A percentile compares a stretch with the other conserved stretches of the same genome.
Evolutionary conservation across 2,888 invertebrate species (phyloP).

Genomic region (Rhingia campestris): DNA sequence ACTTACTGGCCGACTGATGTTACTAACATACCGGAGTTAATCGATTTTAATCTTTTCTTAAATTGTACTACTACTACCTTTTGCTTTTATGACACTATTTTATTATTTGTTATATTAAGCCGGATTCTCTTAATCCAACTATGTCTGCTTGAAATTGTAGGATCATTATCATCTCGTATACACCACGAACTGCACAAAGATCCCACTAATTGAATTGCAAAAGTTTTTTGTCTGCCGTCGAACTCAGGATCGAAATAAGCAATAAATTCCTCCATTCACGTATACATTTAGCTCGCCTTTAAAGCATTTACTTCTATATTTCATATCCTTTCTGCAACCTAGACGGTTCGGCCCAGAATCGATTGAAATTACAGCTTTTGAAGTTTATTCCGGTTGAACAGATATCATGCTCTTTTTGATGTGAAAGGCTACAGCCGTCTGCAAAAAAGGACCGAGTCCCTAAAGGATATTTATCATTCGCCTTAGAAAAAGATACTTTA

Average conservation of each 20-base stretch:
- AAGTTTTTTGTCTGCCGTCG: conserved; percentile 33
- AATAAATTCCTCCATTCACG: conserved; percentile 14
- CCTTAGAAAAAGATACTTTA: conserved; percentile 16
- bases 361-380: conserved; percentile 54
- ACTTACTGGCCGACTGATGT: too few species aligned
- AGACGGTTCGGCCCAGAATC: conserved; percentile 11
- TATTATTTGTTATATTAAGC: too few species aligned
- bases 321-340: conserved; percentile 26
- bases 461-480: neutral
- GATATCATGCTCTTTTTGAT: conserved; percentile 10
- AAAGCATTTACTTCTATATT: conserved; percentile 50
- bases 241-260: conserved; percentile 16
- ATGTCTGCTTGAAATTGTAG: neutral
- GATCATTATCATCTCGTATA: conserved; percentile 1
- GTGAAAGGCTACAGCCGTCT: conserved; percentile 1
- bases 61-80: too few species aligned
- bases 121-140: too few species aligned
- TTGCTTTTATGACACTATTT: too few species aligned
- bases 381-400: conserved; percentile 60
- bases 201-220: conserved; percentile 55
- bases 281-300: conserved; percentile 8
- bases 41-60: too few species aligned
- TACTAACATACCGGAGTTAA: too few species aligned
- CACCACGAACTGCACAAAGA: neutral
- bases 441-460: neutral